Evolutionary conservation across 1,140 invertebrate genomes (phyloP).

Genomic region (Berghia stephanieae): DNA sequence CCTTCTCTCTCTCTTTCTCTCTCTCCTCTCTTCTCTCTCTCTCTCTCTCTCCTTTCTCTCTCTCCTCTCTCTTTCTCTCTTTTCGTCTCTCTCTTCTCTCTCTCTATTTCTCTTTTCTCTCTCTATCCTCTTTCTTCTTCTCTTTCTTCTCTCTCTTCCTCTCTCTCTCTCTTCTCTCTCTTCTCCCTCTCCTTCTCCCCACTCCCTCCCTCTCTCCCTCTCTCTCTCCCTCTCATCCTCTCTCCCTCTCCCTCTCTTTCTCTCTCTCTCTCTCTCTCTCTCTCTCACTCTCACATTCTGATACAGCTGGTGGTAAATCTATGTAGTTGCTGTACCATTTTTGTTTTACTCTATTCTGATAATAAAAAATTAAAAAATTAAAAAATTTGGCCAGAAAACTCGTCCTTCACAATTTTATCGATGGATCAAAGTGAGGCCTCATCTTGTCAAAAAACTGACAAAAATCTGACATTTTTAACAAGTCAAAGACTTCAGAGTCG

Average conservation of each 20-base stretch:
- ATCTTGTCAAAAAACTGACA: no score
- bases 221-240: not conserved
- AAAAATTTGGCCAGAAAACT: no score
- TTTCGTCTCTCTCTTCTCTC: not conserved
- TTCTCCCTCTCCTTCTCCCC: not conserved
- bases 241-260: not conserved
- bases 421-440: no score
- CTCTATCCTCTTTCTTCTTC: not conserved
- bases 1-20: slow-evolving; percentile 7
- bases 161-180: not conserved
- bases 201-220: not conserved
- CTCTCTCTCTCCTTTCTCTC: not conserved
- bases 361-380: no score
- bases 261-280: slow-evolving; percentile 23
- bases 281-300: not conserved
- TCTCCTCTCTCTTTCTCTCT: slow-evolving; percentile 6
- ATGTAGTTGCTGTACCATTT: no score
- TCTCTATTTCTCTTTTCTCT: not conserved
- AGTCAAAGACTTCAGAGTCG: no score
- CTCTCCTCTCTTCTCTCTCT: not conserved
- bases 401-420: no score
- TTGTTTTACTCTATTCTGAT: no score
- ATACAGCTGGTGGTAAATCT: no score
- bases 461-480: no score
- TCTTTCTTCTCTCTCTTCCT: not conserved